Evolutionary conservation across 2,797 vertebrate species (phyloP).

Genomic region (Fringilla coelebs): DNA sequence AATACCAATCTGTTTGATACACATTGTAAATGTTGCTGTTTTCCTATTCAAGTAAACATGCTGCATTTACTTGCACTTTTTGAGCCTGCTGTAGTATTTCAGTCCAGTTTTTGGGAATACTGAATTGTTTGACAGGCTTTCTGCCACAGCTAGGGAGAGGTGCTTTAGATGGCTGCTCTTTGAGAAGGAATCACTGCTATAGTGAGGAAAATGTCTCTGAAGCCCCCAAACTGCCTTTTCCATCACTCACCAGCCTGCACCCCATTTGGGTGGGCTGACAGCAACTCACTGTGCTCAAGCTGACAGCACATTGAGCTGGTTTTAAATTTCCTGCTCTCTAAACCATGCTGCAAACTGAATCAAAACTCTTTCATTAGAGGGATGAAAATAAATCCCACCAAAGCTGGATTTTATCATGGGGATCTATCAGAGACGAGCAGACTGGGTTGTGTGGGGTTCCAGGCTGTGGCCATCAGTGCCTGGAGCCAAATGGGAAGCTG

Average conservation of each 20-base stretch:
- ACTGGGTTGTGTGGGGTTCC: slow-evolving; percentile 25
- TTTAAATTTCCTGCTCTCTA: slow-evolving; percentile 60
- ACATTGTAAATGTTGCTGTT: background rate
- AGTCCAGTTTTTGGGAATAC: background rate
- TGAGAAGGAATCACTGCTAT: background rate
- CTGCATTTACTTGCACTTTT: background rate
- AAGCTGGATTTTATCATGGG: slow-evolving; percentile 6
- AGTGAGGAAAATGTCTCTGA: background rate
- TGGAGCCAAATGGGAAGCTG: background rate
- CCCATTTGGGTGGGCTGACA: slow-evolving; percentile 27
- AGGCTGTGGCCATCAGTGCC: background rate
- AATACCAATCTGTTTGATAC: background rate
- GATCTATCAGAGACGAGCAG: background rate
- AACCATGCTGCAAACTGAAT: slow-evolving; percentile 26
- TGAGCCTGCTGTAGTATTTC: background rate
- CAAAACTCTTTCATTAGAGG: slow-evolving; percentile 49
- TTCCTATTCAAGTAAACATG: background rate
- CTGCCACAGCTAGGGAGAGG: background rate
- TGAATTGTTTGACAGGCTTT: background rate
- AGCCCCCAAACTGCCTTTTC: background rate
- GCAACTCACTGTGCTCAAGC: background rate
- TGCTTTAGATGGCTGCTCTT: background rate
- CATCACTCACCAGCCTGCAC: background rate
- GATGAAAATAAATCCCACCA: slow-evolving; percentile 50
- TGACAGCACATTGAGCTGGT: background rate